phyloP scores from a whole-genome alignment of 2,888 invertebrate species.

The Drosophila peninsularis region DNA sequence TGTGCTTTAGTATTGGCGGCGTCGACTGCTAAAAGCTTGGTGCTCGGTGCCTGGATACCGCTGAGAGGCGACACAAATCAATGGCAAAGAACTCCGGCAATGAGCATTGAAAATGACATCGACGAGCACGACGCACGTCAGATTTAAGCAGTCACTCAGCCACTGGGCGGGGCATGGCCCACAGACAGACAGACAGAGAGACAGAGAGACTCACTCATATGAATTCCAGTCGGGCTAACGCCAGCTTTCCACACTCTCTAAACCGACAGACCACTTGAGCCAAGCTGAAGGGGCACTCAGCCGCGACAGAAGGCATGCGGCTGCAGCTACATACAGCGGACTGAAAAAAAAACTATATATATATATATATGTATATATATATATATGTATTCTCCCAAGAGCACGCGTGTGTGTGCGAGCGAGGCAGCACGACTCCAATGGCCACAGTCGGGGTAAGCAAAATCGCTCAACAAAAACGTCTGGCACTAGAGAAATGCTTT shows the following conservation, averaged over 20 bases:
- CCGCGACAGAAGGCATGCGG: slow-evolving; percentile 46
- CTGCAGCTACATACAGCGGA: slow-evolving; percentile 8
- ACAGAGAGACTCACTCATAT: slow-evolving; percentile 9
- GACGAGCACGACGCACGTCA: slow-evolving; percentile 49
- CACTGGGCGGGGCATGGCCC: slow-evolving; percentile 6
- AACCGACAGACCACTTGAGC: slow-evolving; percentile 44
- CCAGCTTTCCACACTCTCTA: slow-evolving; percentile 16
- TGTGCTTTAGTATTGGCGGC: slow-evolving; percentile 4
- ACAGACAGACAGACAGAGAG: slow-evolving; percentile 2
- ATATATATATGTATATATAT: neutral
- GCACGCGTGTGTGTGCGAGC: neutral
- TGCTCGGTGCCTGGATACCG: slow-evolving; percentile 16
- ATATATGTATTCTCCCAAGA: neutral
- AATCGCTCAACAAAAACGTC: slow-evolving; percentile 57
- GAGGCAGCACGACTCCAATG: slow-evolving; percentile 33
- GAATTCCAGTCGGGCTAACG: slow-evolving; percentile 13
- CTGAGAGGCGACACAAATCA: slow-evolving; percentile 59
- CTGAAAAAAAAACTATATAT: neutral
- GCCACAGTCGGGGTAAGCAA: slow-evolving; percentile 58
- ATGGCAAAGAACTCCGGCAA: slow-evolving; percentile 60
- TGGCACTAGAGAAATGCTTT: slow-evolving; percentile 52
- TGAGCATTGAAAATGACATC: slow-evolving; percentile 60
- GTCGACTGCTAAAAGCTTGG: slow-evolving; percentile 3
- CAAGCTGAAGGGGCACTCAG: slow-evolving; percentile 65
- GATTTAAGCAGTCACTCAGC: slow-evolving; percentile 64